Base-by-base conservation (phyloP, 2,797 vertebrate genomes). In the Gallinago nigripennis region DNA sequence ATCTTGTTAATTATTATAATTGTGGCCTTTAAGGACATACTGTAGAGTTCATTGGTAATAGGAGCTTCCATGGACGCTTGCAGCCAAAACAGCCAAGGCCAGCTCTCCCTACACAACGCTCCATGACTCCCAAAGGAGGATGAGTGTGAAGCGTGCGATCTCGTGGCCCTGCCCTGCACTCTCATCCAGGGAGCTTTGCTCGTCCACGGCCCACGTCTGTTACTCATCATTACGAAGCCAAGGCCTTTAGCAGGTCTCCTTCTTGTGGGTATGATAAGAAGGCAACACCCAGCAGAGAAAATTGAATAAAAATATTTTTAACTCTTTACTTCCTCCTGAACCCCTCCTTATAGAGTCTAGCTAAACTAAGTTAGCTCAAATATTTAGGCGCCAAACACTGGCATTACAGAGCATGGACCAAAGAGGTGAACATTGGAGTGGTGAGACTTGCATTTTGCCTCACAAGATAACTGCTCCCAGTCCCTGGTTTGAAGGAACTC, bases 161-260 rank as follows among this genome's bases (percentile, higher is more conserved):
- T 61, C 6, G 0, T 35, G 43, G 39, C 9, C 16, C 16, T 80
- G 48, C 65, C 56, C 46, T 53, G 23, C 27, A 4, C 16, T 61
- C 50, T 76, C 30, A 75, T 1, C 16, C 37, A 25, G 9, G 33
- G 33, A 82, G 17, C 39, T 64, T 85, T 85, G 16, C 46, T 91
- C 11, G 35, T 15, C 53, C 69, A 17, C 0, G 1, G 24, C 57
- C 33, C 0, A 0, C 1, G 3, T 48, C 61, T 78, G 5, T 65
- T 80, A 21, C 25, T 82, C 39, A 68, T 25, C 53, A 21, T 19
- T 18, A 53, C 2, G 1, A 69, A 90, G 14, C 30, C 31, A 53
- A 88, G 37, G 41, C 37, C 27, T 82, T 80, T 30, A 71, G 37
- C 10, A 73, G 12, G 2, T 85, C 31, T 84, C 16, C 28, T 46